Evolutionary conservation across 2,888 invertebrate genomes (phyloP).

Genomic region (Ectobius pallidus): DNA sequence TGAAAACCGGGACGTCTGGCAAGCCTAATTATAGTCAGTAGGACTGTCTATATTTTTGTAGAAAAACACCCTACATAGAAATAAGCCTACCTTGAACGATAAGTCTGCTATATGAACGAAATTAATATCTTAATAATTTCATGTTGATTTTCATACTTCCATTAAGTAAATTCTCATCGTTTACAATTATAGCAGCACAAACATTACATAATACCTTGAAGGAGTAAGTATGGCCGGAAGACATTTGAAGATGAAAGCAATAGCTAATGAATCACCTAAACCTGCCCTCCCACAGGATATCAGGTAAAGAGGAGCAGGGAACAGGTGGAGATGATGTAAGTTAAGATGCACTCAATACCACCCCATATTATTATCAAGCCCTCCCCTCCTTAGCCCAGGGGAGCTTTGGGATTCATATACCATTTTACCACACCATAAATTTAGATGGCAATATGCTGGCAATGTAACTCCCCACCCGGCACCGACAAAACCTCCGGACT

Average conservation of each 20-base stretch:
- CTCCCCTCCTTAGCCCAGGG: background rate
- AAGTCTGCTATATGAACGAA: too few relatives aligned
- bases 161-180: too few relatives aligned
- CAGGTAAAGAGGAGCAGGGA: background rate
- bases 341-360: background rate
- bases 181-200: too few relatives aligned
- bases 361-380: background rate
- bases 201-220: too few relatives aligned
- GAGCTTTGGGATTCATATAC: background rate
- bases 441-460: background rate
- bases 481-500: background rate
- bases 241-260: background rate
- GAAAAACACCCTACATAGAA: too few relatives aligned
- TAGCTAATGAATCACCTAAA: background rate
- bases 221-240: too few relatives aligned
- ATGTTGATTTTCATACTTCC: too few relatives aligned
- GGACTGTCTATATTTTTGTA: too few relatives aligned
- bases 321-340: background rate
- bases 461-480: background rate
- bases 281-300: background rate
- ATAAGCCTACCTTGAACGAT: too few relatives aligned
- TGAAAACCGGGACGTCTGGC: too few relatives aligned
- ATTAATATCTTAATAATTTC: too few relatives aligned
- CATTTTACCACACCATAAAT: constrained; percentile 6
- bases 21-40: too few relatives aligned